Evolutionary conservation across 1,140 invertebrate genomes (phyloP), one percentile per base, ranked within the genome.

Genomic region (Euwallacea fornicatus): DNA sequence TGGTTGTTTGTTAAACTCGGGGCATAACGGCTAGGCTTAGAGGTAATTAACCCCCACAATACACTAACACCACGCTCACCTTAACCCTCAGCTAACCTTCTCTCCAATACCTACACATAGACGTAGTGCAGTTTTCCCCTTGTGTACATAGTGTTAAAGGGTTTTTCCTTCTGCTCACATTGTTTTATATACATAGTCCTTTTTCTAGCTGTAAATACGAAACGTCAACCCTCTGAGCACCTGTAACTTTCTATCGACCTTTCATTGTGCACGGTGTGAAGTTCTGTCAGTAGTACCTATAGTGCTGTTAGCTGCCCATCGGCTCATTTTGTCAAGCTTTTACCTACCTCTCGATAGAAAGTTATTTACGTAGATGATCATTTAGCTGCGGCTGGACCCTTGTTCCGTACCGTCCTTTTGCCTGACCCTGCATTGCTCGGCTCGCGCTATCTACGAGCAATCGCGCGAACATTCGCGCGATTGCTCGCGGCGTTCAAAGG

Each of bases 201-300:
- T 56, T 66, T 61, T 59, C 60, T 73, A 73, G 75, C 72, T 76
- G 75, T 76, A 75, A 66, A 76, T 75, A 76, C 66, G 68, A 72
- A 73, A 62, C 73, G 59, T 61, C 59, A 61, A 71, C 56, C 71
- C 71, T 73, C 73, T 73, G 73, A 79, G 76, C 78, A 79, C 78
- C 73, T 78, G 75, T 79, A 79, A 79, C 78, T 79, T 79, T 79
- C 78, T 79, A 79, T 79, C 78, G 78, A 77, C 74, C 64, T 68
- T 70, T 62, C 47, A 73, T 72, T 76, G 42, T 78, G 77, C 77
- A 78, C 77, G 76, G 76, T 78, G 77, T 76, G 74, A 74, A 73
- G 65, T 74, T 67, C 71, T 54, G 54, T 72, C 65, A 41, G 41
- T 9, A 53, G 59, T 69, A 53, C 60, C 75, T 60, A 66, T 72